Conservation (phyloP, 2,113 vertebrate species). For the Gulo gulo region DNA sequence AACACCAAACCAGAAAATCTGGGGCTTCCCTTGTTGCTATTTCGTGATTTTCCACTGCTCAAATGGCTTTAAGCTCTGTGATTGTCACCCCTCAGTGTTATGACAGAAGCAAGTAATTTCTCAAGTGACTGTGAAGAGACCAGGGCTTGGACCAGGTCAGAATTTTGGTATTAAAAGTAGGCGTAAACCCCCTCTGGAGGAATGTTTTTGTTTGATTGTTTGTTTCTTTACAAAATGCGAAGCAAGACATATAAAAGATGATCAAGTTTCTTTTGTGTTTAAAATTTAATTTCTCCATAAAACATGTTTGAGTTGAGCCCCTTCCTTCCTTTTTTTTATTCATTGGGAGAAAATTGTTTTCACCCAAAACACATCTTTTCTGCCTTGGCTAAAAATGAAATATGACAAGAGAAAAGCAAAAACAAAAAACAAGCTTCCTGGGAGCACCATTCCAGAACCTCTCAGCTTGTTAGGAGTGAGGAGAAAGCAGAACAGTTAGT, state of each 20-base stretch:
- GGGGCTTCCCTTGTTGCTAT: neutral
- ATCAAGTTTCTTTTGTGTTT: neutral
- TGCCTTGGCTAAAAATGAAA: slow-evolving; percentile 41
- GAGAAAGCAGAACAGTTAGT: neutral
- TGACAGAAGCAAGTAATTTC: neutral
- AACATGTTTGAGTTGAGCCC: neutral
- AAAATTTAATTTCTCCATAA: slow-evolving; percentile 6
- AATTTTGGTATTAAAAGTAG: neutral
- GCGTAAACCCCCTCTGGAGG: neutral
- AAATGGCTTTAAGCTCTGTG: neutral
- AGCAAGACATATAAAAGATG: neutral
- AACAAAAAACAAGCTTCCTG: neutral
- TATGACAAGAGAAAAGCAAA: neutral
- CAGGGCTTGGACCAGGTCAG: neutral
- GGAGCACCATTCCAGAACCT: slow-evolving; percentile 18
- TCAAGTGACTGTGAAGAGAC: neutral
- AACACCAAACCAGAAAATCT: neutral
- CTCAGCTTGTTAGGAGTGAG: neutral
- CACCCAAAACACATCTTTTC: neutral
- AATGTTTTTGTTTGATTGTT: neutral
- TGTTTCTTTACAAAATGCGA: neutral
- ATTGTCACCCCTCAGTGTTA: neutral
- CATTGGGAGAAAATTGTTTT: slow-evolving; percentile 23
- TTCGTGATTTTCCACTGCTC: neutral
- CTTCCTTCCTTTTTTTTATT: neutral